A percentile compares a stretch with the other conserved stretches of the same genome.
Evolutionary conservation across 2,113 vertebrate species (phyloP).

Genomic region (Aythya baeri): DNA sequence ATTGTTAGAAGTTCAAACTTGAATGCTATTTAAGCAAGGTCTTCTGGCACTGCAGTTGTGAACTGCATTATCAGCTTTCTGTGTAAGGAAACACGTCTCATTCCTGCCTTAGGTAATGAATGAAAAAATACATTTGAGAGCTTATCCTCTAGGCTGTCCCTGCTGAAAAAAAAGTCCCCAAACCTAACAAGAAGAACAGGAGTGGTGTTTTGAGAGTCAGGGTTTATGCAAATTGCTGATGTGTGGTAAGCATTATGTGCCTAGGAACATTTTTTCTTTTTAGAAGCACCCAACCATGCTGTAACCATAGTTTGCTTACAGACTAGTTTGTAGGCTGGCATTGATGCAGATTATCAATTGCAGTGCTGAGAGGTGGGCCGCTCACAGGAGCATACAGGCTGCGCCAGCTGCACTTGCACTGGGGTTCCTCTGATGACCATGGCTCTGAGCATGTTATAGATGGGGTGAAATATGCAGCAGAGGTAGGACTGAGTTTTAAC

Average conservation of each 20-base stretch:
- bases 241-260: neutral
- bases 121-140: conserved; percentile 44
- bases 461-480: conserved; percentile 86
- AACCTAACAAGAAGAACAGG: conserved; percentile 19
- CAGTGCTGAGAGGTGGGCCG: conserved; percentile 90
- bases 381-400: conserved; percentile 87
- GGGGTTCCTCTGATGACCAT: conserved; percentile 85
- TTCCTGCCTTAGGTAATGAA: conserved; percentile 58
- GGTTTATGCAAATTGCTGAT: neutral
- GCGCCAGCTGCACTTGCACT: conserved; percentile 95
- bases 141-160: neutral
- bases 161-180: neutral
- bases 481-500: conserved; percentile 77
- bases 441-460: conserved; percentile 92
- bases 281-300: neutral
- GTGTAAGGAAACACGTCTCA: conserved; percentile 38
- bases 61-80: conserved; percentile 60
- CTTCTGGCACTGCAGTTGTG: conserved; percentile 40
- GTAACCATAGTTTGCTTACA: neutral
- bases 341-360: conserved; percentile 33
- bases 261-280: neutral
- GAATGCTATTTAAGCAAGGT: conserved; percentile 49
- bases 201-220: conserved; percentile 17
- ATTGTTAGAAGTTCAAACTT: conserved; percentile 59
- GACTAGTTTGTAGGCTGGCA: neutral